Evolutionary conservation across 2,888 invertebrate species (phyloP), one percentile per base, ranked within the genome.

Genomic region (Hemicrepidius hirtus): DNA sequence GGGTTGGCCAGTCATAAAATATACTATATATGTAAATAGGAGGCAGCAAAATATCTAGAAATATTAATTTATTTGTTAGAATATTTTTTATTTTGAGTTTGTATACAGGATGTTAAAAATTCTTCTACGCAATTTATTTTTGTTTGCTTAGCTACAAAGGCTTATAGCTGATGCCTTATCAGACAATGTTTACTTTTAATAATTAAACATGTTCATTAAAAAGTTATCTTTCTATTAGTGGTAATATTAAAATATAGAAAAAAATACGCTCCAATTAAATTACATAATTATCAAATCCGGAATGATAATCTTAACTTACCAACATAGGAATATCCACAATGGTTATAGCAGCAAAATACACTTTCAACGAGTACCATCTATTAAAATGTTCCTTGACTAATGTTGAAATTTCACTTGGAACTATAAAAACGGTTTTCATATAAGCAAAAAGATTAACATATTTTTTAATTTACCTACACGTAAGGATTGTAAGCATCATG

Each of bases 1-100:
- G 0, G 97, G 97, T 87, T 98, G 98, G 1, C 91, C 91, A 0
- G 97, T 97, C 94, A 97, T 95, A 79, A 92, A 90, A 86, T 98
- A 98, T 68, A 95, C 92, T 62, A 95, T 92, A 64, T 90, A 83
- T 6, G 92, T 89, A 84, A 95, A 96, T 21, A 94, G 71, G 0
- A 92, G 83, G 77, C 94, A 94, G 63, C 93, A 92, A 0, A 93
- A 76, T 71, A 92, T 86, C 93, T 93, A 85, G 3, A 77, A 50
- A 18, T 18, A 37, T 41, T 13, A 41, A 3, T n/a, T 2, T 41
- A 41, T 1, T 41, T 21, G 21, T 20, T 53, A 24, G 28, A 3
- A 24, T n/a, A 24, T 24, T 3, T 24, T 3, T n/a, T n/a, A n/a
- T n/a, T n/a, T n/a, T n/a, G n/a, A n/a, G n/a, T n/a, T n/a, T n/a